These are phyloP conservation scores for Agrotis clavis DNA, from an alignment of 2,888 invertebrate genomes.

Conservation along the genomic window DNA sequence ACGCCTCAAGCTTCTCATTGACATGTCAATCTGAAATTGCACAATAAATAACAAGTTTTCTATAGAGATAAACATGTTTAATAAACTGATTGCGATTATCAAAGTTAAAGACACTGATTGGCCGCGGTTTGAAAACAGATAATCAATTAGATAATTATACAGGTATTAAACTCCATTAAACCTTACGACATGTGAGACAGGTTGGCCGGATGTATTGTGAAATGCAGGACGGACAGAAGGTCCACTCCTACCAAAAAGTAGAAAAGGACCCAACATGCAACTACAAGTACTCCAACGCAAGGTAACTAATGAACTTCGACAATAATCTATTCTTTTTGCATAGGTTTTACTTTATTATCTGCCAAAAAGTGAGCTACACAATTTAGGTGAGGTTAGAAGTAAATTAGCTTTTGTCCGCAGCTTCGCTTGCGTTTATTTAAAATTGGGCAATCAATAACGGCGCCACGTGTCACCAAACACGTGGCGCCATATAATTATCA, in stretches of 20 bases:
- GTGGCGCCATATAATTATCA: too few species aligned
- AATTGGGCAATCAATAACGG: too few species aligned
- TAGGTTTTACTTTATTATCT: too few species aligned
- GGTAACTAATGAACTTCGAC: not conserved
- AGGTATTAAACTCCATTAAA: conserved; percentile 57
- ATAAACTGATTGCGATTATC: conserved; percentile 56
- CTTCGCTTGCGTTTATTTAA: too few species aligned
- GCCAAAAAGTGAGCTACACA: too few species aligned
- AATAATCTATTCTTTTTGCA: too few species aligned
- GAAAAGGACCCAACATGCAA: not conserved
- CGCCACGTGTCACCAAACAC: too few species aligned
- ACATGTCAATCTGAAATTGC: conserved; percentile 41
- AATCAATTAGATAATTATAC: conserved; percentile 63
- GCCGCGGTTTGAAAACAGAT: conserved; percentile 56
- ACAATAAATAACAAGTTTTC: conserved; percentile 27
- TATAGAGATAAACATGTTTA: conserved; percentile 39
- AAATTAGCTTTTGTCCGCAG: too few species aligned
- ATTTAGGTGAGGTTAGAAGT: not conserved
- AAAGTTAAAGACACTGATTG: conserved; percentile 60
- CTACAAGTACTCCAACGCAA: not conserved
- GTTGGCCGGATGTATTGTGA: conserved; percentile 57
- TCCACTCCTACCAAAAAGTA: not conserved
- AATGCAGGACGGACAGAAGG: conserved; percentile 32
- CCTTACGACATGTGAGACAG: conserved; percentile 58
- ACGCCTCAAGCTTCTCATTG: conserved; percentile 5